Conservation (phyloP, 2,888 invertebrate species). For the Ophraella communa region DNA sequence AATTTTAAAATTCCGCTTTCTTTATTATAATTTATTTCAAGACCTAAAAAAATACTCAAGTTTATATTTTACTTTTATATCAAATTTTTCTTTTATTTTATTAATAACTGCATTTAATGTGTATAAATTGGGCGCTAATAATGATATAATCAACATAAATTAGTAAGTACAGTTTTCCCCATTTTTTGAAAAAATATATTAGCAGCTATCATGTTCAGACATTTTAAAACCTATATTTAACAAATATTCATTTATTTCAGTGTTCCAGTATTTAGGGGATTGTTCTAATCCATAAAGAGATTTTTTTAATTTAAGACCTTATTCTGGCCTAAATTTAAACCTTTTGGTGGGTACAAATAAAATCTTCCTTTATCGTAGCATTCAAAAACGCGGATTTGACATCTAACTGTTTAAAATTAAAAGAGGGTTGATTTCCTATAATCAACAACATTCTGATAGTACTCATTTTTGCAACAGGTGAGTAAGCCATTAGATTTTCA, state of each 20-base stretch:
- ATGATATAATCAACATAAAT: too few species aligned
- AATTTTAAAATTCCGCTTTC: too few species aligned
- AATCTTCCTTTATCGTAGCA: slow-evolving; percentile 12
- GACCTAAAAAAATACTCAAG: too few species aligned
- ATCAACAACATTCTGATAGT: slow-evolving; percentile 17
- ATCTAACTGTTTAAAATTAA: slow-evolving; percentile 18
- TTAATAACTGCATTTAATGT: too few species aligned
- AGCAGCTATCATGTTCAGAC: too few species aligned
- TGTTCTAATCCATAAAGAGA: slow-evolving; percentile 15
- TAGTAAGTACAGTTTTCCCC: too few species aligned
- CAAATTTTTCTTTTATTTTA: too few species aligned
- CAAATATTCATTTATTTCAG: slow-evolving; percentile 17
- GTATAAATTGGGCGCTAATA: too few species aligned
- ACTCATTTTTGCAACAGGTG: slow-evolving; percentile 14
- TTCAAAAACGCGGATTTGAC: slow-evolving; percentile 22
- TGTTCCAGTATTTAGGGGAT: slow-evolving; percentile 22
- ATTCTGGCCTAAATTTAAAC: slow-evolving; percentile 3
- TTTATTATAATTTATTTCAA: too few species aligned
- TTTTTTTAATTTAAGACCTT: slow-evolving; percentile 11
- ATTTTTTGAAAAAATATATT: too few species aligned
- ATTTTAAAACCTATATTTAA: too few species aligned
- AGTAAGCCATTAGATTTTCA: not conserved
- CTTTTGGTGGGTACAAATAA: slow-evolving; percentile 18
- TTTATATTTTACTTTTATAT: too few species aligned
- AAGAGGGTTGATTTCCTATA: slow-evolving; percentile 17